These are phyloP conservation scores for Centroberyx gerrardi DNA, from an alignment of 2,797 vertebrate genomes.

Conservation along the genomic window DNA sequence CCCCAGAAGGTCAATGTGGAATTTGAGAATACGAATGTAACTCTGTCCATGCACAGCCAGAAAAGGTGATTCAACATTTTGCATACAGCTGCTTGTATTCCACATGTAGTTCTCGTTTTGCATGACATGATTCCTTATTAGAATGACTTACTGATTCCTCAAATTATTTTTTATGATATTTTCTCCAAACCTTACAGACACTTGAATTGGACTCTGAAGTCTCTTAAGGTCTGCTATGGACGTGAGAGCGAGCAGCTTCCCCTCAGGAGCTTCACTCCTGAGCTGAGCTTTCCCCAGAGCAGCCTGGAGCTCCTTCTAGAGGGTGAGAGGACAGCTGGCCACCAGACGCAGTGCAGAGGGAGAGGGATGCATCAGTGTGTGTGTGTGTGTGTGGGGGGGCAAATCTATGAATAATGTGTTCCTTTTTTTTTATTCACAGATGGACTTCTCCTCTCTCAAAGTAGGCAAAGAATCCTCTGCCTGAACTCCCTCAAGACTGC, in stretches of 20 bases:
- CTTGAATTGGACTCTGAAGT: slow-evolving; percentile 96
- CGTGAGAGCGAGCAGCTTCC: slow-evolving; percentile 91
- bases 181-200: slow-evolving; percentile 83
- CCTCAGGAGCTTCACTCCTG: slow-evolving; percentile 91
- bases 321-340: slow-evolving; percentile 81
- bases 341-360: slow-evolving; percentile 1
- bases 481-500: slow-evolving; percentile 92
- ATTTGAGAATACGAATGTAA: slow-evolving; percentile 93
- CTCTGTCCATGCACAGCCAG: slow-evolving; percentile 97
- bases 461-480: slow-evolving; percentile 96
- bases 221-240: slow-evolving; percentile 89
- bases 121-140: background rate
- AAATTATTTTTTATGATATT: background rate
- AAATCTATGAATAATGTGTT: slow-evolving; percentile 30
- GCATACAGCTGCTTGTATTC: background rate
- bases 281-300: slow-evolving; percentile 93
- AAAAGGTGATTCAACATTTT: slow-evolving; percentile 87
- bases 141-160: background rate
- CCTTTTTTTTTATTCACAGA: slow-evolving; percentile 81
- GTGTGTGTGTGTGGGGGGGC: background rate
- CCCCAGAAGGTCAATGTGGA: slow-evolving; percentile 91
- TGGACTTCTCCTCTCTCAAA: slow-evolving; percentile 96
- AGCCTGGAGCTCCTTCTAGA: slow-evolving; percentile 92
- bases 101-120: background rate
- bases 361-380: background rate